A percentile compares a stretch with the other conserved stretches of the same genome.
Evolutionary conservation across 2,113 vertebrate genomes (phyloP).

Genomic region (Haliaeetus leucogaster): DNA sequence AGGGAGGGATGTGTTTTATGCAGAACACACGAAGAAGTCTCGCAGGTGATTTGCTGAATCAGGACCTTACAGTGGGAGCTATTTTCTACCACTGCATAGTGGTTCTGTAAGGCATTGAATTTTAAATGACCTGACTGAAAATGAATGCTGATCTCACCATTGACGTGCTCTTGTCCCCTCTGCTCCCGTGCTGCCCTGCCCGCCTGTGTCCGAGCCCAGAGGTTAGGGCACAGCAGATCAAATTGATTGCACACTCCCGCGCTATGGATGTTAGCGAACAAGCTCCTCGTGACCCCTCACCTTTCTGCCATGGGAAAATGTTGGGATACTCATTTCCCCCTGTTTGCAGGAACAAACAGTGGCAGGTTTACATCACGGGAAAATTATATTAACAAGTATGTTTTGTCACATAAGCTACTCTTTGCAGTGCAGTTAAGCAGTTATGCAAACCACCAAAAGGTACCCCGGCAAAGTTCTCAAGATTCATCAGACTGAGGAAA

Average conservation of each 20-base stretch:
- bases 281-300: background rate
- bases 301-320: conserved; percentile 43
- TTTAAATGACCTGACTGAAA: background rate
- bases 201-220: background rate
- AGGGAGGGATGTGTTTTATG: background rate
- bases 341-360: background rate
- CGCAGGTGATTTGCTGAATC: background rate
- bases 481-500: background rate
- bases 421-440: background rate
- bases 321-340: background rate
- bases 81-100: background rate
- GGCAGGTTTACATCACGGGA: background rate
- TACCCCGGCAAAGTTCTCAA: background rate
- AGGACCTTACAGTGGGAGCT: background rate
- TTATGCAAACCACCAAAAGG: background rate
- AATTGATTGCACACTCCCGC: background rate
- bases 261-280: background rate
- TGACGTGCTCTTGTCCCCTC: background rate
- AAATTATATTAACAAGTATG: background rate
- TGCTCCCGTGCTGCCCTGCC: background rate
- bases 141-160: background rate
- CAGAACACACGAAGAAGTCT: background rate
- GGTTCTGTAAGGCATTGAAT: background rate
- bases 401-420: background rate
- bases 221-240: background rate